Evolutionary conservation across 2,888 invertebrate species (phyloP).

Genomic region (Mimumesa dahlbomi): DNA sequence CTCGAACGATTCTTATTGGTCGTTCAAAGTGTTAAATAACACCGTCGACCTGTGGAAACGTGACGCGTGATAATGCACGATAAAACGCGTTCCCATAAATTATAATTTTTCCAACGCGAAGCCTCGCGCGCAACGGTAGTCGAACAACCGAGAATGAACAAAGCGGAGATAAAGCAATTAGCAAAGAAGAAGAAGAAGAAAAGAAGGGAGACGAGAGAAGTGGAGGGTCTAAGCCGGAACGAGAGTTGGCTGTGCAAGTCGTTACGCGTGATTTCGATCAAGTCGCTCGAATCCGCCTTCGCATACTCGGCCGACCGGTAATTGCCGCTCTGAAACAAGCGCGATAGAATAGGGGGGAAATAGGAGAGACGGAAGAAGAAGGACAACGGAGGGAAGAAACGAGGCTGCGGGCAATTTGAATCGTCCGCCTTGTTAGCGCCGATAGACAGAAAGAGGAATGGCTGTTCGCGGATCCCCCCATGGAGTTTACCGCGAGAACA

Average conservation of each 20-base stretch:
- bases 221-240: too few species aligned
- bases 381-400: slow-evolving; percentile 15
- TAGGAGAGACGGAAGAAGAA: slow-evolving; percentile 1
- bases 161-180: too few species aligned
- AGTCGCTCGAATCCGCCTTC: slow-evolving; percentile 43
- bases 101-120: too few species aligned
- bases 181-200: too few species aligned
- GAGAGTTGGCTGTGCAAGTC: slow-evolving; percentile 18
- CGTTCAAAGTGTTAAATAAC: too few species aligned
- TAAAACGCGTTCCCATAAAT: too few species aligned
- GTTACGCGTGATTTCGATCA: slow-evolving; percentile 59
- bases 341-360: slow-evolving; percentile 13
- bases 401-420: slow-evolving; percentile 61
- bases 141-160: too few species aligned
- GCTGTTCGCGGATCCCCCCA: slow-evolving; percentile 21
- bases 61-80: too few species aligned
- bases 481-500: slow-evolving; percentile 34
- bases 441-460: slow-evolving; percentile 58
- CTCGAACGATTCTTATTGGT: too few species aligned
- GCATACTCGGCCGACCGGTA: slow-evolving; percentile 40
- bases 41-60: too few species aligned
- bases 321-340: slow-evolving; percentile 54
- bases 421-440: slow-evolving; percentile 70
- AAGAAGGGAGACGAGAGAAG: too few species aligned
- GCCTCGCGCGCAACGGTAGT: too few species aligned